These are phyloP conservation scores for Lytechinus pictus DNA, from an alignment of 35 echinoderm and acorn worm genomes.

Conservation along the genomic window DNA sequence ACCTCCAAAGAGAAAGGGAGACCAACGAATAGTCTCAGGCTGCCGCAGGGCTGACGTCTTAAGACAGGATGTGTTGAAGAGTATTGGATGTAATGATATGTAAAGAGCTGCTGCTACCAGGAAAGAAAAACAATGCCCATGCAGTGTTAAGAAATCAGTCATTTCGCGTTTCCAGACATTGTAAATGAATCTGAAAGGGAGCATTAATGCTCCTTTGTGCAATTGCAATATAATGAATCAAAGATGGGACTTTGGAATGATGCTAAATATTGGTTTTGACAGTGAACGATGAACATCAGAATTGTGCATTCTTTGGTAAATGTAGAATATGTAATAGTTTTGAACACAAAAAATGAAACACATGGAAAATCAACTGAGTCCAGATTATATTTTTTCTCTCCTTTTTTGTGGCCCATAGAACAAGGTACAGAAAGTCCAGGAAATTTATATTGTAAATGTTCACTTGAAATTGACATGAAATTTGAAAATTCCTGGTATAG, in stretches of 20 bases:
- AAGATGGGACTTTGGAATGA: neutral
- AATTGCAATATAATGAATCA: neutral
- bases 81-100: slow-evolving; percentile 4
- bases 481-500: too few relatives aligned
- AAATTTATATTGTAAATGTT: neutral
- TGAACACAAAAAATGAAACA: neutral
- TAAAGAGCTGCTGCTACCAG: neutral
- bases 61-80: neutral
- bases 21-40: neutral
- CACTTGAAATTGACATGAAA: too few relatives aligned
- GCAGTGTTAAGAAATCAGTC: neutral
- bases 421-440: too few relatives aligned
- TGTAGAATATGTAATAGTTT: neutral
- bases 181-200: neutral
- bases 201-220: too few relatives aligned
- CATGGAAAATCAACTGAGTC: neutral
- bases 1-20: neutral
- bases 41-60: neutral
- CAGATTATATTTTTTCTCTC: too few relatives aligned
- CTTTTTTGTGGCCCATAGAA: too few relatives aligned
- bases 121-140: neutral
- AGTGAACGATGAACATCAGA: neutral
- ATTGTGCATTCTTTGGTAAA: neutral
- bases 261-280: neutral
- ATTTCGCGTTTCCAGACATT: neutral